phyloP scores from a whole-genome alignment of 1,140 invertebrate species.

The Halesus radiatus region DNA sequence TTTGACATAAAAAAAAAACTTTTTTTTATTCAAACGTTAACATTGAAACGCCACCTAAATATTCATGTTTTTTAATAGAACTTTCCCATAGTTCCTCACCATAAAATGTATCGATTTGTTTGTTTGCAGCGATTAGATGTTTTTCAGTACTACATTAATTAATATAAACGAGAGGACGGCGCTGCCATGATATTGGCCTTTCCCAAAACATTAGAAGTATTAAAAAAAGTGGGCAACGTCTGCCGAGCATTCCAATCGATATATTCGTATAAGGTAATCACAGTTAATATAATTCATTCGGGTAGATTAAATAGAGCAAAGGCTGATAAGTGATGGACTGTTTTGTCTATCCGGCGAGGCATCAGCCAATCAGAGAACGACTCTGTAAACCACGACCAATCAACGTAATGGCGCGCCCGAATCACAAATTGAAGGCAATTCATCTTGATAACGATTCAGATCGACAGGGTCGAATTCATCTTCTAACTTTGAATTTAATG shows the following conservation, averaged over 20 bases:
- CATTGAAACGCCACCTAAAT: no score
- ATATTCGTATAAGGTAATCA: slow-evolving; percentile 46
- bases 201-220: background rate
- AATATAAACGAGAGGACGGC: background rate
- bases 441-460: slow-evolving; percentile 54
- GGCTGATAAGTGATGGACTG: slow-evolving; percentile 42
- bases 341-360: slow-evolving; percentile 17
- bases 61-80: no score
- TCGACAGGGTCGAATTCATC: background rate
- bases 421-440: slow-evolving; percentile 56
- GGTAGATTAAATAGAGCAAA: slow-evolving; percentile 50
- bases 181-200: slow-evolving; percentile 44
- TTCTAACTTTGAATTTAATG: background rate
- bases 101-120: no score
- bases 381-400: slow-evolving; percentile 41
- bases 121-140: no score
- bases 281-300: slow-evolving; percentile 48
- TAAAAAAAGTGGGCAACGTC: slow-evolving; percentile 17
- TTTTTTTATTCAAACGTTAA: no score
- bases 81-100: no score
- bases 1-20: no score
- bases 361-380: slow-evolving; percentile 29
- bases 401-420: slow-evolving; percentile 54
- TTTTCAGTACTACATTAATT: no score
- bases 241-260: slow-evolving; percentile 38